A percentile compares a stretch with the other conserved stretches of the same genome.
phyloP scores from a whole-genome alignment of 2,113 vertebrate species.

The Holacanthus passer region DNA sequence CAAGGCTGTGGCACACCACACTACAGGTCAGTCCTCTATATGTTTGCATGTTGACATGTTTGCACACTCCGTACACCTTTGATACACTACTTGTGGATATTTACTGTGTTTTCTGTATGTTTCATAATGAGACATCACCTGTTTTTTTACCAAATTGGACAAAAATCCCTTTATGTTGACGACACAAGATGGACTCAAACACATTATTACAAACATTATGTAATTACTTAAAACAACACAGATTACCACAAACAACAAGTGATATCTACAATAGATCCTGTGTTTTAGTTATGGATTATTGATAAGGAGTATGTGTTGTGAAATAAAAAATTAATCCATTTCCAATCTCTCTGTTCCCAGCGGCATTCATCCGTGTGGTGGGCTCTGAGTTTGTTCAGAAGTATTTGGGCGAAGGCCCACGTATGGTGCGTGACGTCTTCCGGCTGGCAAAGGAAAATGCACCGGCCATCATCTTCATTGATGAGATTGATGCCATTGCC shows the following conservation, averaged over 20 bases:
- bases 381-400: constrained; percentile 98
- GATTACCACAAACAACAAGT: background rate
- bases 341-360: constrained; percentile 71
- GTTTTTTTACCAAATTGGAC: background rate
- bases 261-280: background rate
- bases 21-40: constrained; percentile 85
- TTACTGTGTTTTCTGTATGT: background rate
- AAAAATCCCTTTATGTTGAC: background rate
- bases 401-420: constrained; percentile 94
- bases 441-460: constrained; percentile 97
- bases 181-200: background rate
- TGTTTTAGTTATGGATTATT: background rate
- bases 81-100: background rate
- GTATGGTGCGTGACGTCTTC: constrained; percentile 97
- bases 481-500: constrained; percentile 96
- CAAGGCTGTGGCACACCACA: constrained; percentile 96
- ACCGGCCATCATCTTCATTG: constrained; percentile 97
- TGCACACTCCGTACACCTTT: too few species aligned
- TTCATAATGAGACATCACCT: background rate
- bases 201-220: background rate
- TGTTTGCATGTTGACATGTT: too few species aligned
- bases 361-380: constrained; percentile 95
- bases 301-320: background rate
- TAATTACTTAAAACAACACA: background rate
- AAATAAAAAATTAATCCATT: background rate